phyloP scores from a whole-genome alignment of 2,797 vertebrate species.

The Sebastolobus alascanus region DNA sequence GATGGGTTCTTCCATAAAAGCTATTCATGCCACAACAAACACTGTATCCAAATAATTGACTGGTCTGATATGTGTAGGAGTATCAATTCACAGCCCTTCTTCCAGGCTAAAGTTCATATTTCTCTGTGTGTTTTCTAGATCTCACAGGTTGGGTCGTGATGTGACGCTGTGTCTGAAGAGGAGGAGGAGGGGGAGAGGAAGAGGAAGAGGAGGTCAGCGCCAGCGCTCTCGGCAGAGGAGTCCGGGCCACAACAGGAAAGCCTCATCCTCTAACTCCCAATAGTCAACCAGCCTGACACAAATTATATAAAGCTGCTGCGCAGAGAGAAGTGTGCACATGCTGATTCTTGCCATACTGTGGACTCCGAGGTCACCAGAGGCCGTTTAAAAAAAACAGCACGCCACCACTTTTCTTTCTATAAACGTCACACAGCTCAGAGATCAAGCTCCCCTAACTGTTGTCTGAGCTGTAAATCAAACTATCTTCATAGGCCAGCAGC shows the following conservation, averaged over 20 bases:
- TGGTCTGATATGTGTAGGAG: neutral
- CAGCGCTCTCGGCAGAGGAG: slow-evolving; percentile 41
- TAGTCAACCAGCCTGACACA: slow-evolving; percentile 18
- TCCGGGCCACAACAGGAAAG: slow-evolving; percentile 33
- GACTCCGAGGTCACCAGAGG: neutral
- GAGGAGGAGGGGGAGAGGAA: slow-evolving; percentile 36
- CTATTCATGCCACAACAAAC: neutral
- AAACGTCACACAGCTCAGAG: slow-evolving; percentile 16
- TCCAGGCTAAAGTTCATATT: neutral
- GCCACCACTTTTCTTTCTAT: neutral
- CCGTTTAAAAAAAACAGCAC: neutral
- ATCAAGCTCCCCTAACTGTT: slow-evolving; percentile 1
- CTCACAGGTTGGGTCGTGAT: slow-evolving; percentile 49
- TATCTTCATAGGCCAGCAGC: neutral
- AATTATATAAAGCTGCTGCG: slow-evolving; percentile 32
- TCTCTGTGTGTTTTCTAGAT: slow-evolving; percentile 58
- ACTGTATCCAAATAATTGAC: neutral
- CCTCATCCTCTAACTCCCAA: slow-evolving; percentile 39
- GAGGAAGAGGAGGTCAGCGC: slow-evolving; percentile 11
- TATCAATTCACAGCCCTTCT: neutral
- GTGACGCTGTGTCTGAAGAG: slow-evolving; percentile 69
- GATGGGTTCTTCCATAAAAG: neutral
- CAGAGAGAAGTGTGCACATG: neutral
- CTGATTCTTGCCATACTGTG: slow-evolving; percentile 8
- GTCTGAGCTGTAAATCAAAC: slow-evolving; percentile 29